Evolutionary conservation across 2,888 invertebrate species (phyloP).

Genomic region (Uloborus plumipes): DNA sequence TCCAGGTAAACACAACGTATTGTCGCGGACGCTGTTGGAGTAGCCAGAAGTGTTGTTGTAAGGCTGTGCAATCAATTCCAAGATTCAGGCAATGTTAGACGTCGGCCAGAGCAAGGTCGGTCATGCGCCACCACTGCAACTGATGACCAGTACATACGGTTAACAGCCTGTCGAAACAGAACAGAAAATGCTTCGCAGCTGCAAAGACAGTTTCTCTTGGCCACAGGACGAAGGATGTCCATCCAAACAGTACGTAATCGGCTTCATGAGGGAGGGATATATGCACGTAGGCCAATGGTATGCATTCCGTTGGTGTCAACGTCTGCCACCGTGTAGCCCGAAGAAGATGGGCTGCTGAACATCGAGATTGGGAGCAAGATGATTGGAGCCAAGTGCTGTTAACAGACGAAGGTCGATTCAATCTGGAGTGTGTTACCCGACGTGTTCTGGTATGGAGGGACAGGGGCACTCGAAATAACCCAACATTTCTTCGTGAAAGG

Average conservation of each 20-base stretch:
- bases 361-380: constrained; percentile 13
- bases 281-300: constrained; percentile 12
- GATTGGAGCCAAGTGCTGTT: constrained; percentile 16
- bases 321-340: background rate
- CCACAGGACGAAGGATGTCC: constrained; percentile 15
- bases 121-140: background rate
- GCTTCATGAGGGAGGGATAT: constrained; percentile 12
- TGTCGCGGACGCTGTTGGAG: background rate
- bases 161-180: background rate
- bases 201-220: too few relatives aligned
- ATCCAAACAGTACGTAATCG: constrained; percentile 10
- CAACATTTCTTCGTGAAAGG: too few relatives aligned
- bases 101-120: background rate
- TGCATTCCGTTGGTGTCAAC: constrained; percentile 3
- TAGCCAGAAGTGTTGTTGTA: background rate
- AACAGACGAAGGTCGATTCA: constrained; percentile 14
- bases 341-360: constrained; percentile 18
- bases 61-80: background rate
- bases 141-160: background rate
- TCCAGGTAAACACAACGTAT: background rate
- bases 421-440: constrained; percentile 1
- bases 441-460: constrained; percentile 11
- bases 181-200: too few relatives aligned
- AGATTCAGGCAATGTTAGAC: background rate
- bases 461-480: too few relatives aligned